These are phyloP conservation scores for Paramormyrops hopkinsi DNA, from an alignment of 2,797 vertebrate genomes.

Conservation along the genomic window DNA sequence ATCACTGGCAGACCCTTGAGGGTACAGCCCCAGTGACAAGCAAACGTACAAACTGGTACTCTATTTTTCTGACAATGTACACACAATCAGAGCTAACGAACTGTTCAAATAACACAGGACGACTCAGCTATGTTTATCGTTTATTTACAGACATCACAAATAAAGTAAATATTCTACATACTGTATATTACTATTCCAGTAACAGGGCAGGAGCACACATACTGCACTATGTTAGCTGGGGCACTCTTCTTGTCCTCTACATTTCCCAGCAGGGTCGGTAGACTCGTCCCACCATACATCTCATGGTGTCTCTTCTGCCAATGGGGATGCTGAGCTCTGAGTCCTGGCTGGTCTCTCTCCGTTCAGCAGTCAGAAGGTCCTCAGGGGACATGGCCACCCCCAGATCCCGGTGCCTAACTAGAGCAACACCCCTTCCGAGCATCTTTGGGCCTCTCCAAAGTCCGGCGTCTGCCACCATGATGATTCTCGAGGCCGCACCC, in stretches of 20 bases:
- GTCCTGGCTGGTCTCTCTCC: constrained; percentile 41
- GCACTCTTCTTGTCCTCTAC: constrained; percentile 36
- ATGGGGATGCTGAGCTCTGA: constrained; percentile 47
- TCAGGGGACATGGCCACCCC: constrained; percentile 32
- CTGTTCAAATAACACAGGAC: neutral
- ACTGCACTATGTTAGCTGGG: neutral
- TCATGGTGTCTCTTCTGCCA: constrained; percentile 63
- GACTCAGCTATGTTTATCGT: neutral
- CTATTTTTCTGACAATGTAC: neutral
- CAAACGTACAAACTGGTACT: neutral
- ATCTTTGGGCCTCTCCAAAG: constrained; percentile 51
- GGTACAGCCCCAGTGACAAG: neutral
- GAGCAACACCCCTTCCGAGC: constrained; percentile 40
- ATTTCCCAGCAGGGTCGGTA: constrained; percentile 72
- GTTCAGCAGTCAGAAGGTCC: constrained; percentile 40
- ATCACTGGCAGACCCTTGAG: neutral
- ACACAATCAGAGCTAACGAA: neutral
- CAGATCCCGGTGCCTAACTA: constrained; percentile 43
- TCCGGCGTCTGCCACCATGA: constrained; percentile 50
- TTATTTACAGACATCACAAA: constrained; percentile 8
- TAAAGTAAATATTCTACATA: constrained; percentile 3
- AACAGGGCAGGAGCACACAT: neutral
- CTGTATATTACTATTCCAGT: neutral
- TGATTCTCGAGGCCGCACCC: constrained; percentile 40
- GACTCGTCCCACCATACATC: constrained; percentile 72